These are phyloP conservation scores for Brienomyrus longianalis DNA, from an alignment of 2,113 vertebrate genomes.

Conservation along the genomic window DNA sequence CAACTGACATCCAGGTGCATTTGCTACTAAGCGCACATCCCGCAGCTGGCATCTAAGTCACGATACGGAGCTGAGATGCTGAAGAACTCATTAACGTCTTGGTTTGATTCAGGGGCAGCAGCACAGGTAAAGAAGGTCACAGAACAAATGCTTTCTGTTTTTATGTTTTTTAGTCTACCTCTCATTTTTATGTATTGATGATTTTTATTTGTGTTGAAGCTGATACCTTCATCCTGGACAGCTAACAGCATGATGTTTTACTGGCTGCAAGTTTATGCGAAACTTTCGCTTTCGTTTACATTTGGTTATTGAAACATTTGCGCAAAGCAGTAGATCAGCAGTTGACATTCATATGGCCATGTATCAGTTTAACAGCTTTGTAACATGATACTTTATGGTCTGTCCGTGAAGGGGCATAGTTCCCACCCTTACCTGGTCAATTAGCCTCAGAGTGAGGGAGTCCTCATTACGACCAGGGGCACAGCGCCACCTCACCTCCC, in stretches of 20 bases:
- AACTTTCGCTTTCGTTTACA: neutral
- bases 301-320: slow-evolving; percentile 13
- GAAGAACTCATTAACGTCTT: neutral
- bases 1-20: neutral
- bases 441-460: slow-evolving; percentile 30
- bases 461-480: slow-evolving; percentile 47
- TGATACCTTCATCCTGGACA: neutral
- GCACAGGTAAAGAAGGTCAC: neutral
- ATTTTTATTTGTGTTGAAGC: neutral
- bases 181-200: neutral
- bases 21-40: neutral
- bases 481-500: slow-evolving; percentile 41
- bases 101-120: neutral
- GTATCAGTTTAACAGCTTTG: slow-evolving; percentile 43
- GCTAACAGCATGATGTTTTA: neutral
- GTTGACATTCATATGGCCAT: slow-evolving; percentile 38
- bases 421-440: slow-evolving; percentile 44
- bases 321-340: slow-evolving; percentile 4
- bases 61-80: neutral
- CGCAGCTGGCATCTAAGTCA: neutral
- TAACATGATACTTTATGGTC: slow-evolving; percentile 46
- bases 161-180: neutral
- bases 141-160: neutral
- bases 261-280: neutral
- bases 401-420: slow-evolving; percentile 43